A percentile compares a stretch with the other conserved stretches of the same genome.
Conservation (phyloP, 2,888 invertebrate genomes). For the Cephus runcator region DNA sequence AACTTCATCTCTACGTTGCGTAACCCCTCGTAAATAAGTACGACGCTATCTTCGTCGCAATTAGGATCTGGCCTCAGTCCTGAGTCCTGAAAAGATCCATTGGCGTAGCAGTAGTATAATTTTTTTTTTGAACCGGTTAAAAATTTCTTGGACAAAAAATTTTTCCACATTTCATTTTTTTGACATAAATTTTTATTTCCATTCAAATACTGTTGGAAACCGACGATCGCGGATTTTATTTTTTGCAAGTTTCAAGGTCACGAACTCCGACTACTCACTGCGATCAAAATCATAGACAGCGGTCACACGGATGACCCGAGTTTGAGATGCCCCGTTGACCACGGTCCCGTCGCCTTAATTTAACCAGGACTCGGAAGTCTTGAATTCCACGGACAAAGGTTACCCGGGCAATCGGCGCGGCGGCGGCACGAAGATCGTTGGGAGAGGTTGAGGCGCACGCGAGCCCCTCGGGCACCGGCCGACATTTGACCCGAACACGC, state of each 20-base stretch:
- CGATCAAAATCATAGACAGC: not conserved
- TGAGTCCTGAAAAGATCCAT: not conserved
- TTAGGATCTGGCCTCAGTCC: conserved; percentile 31
- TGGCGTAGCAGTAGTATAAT: not conserved
- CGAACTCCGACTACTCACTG: not conserved
- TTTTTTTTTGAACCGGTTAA: not conserved
- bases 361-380: not conserved
- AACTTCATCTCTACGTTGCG: not conserved
- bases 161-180: too few relatives aligned
- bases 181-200: too few relatives aligned
- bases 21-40: conserved; percentile 32
- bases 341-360: not conserved
- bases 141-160: not conserved
- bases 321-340: not conserved
- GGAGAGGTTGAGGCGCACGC: conserved; percentile 27
- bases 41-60: conserved; percentile 22
- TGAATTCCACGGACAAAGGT: not conserved
- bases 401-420: not conserved
- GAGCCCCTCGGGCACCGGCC: conserved; percentile 60
- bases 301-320: not conserved
- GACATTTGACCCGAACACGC: conserved; percentile 63
- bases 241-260: not conserved
- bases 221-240: not conserved
- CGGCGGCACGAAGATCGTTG: not conserved
- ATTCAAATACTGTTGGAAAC: too few relatives aligned